Evolutionary conservation across 1,140 invertebrate genomes (phyloP).

Genomic region (Cydia amplana): DNA sequence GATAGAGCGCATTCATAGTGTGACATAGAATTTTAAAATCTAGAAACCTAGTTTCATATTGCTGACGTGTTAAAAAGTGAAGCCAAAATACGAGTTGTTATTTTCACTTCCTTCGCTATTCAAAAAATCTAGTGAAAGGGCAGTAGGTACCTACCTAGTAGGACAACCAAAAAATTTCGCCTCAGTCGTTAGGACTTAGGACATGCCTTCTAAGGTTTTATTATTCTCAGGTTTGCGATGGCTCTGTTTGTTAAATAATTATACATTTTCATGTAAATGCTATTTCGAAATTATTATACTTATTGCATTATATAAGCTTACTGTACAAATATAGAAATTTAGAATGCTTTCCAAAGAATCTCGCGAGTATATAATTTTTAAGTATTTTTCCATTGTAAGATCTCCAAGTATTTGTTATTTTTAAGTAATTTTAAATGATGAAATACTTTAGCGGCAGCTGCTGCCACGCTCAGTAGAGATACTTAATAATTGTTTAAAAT

Average conservation of each 20-base stretch:
- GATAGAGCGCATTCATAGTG: no score
- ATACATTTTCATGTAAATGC: conserved; percentile 30
- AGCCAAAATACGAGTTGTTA: no score
- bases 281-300: conserved; percentile 7
- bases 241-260: not conserved
- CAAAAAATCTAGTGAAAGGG: no score
- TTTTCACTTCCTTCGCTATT: no score
- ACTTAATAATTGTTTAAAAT: conserved; percentile 16
- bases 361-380: conserved; percentile 51
- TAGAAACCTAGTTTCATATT: no score
- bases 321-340: conserved; percentile 57
- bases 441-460: conserved; percentile 48
- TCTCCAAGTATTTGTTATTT: conserved; percentile 60
- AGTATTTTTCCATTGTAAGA: conserved; percentile 60
- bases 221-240: no score
- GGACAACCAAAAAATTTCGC: no score
- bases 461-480: conserved; percentile 45
- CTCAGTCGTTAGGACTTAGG: no score
- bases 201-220: no score
- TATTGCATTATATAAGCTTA: conserved; percentile 33
- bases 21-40: no score
- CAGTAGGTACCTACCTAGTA: no score
- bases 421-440: conserved; percentile 41
- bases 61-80: no score
- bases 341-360: conserved; percentile 75